These are phyloP conservation scores for Alosa alosa DNA, from an alignment of 2,113 vertebrate species.

Conservation along the genomic window DNA sequence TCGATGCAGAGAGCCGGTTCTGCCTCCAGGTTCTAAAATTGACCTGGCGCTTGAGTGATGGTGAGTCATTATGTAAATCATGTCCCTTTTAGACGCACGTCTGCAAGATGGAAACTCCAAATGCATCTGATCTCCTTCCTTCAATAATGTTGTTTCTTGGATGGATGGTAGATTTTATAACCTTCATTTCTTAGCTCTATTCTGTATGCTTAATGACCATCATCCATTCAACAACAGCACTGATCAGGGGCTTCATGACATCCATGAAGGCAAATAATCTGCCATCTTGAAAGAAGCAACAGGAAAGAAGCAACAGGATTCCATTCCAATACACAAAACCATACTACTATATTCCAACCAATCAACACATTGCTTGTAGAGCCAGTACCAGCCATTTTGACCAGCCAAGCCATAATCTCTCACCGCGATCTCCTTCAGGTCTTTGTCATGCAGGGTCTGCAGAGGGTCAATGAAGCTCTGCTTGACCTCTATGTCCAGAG, in stretches of 20 bases:
- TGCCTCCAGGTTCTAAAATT: not conserved
- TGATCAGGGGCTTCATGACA: not conserved
- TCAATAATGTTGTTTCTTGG: not conserved
- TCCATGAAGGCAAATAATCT: not conserved
- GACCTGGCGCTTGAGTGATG: not conserved
- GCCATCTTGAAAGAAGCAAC: not conserved
- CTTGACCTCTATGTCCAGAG: constrained; percentile 97
- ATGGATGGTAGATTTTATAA: too few species aligned
- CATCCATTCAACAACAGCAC: not conserved
- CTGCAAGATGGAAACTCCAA: not conserved
- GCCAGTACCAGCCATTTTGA: not conserved
- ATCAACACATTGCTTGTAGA: too few species aligned
- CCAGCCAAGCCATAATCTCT: not conserved
- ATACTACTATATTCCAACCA: too few species aligned
- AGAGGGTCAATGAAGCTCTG: constrained; percentile 98
- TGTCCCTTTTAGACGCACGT: not conserved
- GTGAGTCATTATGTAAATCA: not conserved
- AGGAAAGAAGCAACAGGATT: too few species aligned
- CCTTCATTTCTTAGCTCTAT: not conserved
- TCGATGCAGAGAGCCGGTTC: not conserved
- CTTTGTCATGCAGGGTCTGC: constrained; percentile 96
- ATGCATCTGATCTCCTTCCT: not conserved
- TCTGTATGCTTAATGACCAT: not conserved
- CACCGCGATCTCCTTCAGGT: constrained; percentile 96
- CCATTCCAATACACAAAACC: too few species aligned